Conservation (phyloP, 2,888 invertebrate genomes). For the Tethea ocularis region DNA sequence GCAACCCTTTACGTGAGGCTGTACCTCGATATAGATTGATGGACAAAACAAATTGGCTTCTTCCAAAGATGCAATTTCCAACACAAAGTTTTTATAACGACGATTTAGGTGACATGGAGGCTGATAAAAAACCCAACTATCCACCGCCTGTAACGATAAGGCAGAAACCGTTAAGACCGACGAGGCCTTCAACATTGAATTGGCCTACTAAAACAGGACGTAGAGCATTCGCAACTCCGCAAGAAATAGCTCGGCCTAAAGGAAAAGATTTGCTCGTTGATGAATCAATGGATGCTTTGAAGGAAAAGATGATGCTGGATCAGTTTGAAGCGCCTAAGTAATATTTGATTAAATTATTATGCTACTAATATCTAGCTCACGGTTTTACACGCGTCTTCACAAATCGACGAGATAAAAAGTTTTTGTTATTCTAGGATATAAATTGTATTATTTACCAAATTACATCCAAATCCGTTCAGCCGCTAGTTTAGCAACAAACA, state of each 20-base stretch:
- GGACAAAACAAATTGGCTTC: slow-evolving; percentile 16
- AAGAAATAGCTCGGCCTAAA: not conserved
- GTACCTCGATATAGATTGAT: slow-evolving; percentile 20
- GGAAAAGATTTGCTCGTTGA: slow-evolving; percentile 1
- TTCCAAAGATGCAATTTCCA: slow-evolving; percentile 9
- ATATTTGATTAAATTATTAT: slow-evolving; percentile 11
- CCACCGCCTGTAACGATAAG: slow-evolving; percentile 33
- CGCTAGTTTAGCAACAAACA: no score
- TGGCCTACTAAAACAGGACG: not conserved
- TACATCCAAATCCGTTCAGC: no score
- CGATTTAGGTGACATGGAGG: not conserved
- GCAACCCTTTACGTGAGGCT: slow-evolving; percentile 12
- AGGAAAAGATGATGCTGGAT: slow-evolving; percentile 35
- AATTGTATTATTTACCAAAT: no score
- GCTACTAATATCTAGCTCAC: no score
- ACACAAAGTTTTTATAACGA: slow-evolving; percentile 9
- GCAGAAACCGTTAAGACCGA: slow-evolving; percentile 32
- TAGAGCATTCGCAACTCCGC: not conserved
- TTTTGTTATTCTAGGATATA: no score
- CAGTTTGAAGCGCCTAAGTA: slow-evolving; percentile 35
- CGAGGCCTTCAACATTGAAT: slow-evolving; percentile 12
- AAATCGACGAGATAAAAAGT: no score
- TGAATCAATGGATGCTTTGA: slow-evolving; percentile 29
- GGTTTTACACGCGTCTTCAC: no score
- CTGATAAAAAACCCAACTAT: slow-evolving; percentile 16